phyloP scores from a whole-genome alignment of 2,797 vertebrate species.

The Chromobotia macracanthus region DNA sequence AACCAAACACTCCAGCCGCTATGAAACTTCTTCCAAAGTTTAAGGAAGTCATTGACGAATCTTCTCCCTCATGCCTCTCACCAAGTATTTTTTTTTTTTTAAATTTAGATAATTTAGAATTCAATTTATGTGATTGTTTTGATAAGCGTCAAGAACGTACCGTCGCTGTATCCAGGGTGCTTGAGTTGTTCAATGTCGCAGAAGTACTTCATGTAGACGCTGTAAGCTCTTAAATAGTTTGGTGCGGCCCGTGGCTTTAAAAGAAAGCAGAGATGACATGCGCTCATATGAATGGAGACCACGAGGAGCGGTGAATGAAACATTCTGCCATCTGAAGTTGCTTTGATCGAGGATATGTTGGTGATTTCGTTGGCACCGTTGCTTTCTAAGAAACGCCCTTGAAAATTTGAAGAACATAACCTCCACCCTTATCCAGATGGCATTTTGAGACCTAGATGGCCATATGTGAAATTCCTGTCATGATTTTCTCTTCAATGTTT shows the following conservation, averaged over 20 bases:
- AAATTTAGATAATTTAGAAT: not conserved
- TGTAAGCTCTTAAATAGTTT: constrained; percentile 25
- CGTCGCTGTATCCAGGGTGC: not conserved
- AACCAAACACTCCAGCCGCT: not conserved
- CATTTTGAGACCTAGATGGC: constrained; percentile 59
- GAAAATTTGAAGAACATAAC: constrained; percentile 65
- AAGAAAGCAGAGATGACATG: constrained; percentile 14
- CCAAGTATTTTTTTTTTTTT: not conserved
- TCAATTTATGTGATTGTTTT: not conserved
- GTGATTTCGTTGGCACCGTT: constrained; percentile 24
- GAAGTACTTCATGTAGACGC: constrained; percentile 33
- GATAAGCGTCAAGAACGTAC: not conserved
- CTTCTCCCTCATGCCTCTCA: not conserved
- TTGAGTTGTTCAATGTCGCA: constrained; percentile 7
- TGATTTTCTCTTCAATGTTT: constrained; percentile 48
- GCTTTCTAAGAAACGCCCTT: constrained; percentile 57
- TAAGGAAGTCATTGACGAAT: constrained; percentile 3
- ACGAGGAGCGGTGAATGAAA: constrained; percentile 17
- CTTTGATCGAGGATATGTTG: constrained; percentile 35
- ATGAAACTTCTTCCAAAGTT: constrained; percentile 7
- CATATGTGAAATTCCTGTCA: constrained; percentile 43
- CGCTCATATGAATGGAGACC: constrained; percentile 24
- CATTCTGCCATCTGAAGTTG: constrained; percentile 23
- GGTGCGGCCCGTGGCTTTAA: constrained; percentile 11
- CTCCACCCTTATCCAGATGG: constrained; percentile 51